Conservation (phyloP, 2,888 invertebrate species). For the Latheticus oryzae region DNA sequence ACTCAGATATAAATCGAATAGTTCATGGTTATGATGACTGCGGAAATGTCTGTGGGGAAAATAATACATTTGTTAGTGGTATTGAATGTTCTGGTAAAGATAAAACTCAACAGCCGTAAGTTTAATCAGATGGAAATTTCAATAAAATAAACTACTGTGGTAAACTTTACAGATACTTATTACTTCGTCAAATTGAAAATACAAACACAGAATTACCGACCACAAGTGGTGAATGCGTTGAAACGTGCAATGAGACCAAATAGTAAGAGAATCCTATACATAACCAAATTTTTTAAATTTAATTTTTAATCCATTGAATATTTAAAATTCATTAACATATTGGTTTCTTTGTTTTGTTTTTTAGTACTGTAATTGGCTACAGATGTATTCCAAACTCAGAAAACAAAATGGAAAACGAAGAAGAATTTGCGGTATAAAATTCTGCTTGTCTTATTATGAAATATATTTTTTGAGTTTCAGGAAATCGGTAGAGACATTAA, state of each 20-base stretch:
- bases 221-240: background rate
- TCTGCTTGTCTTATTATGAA: too few species aligned
- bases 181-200: too few species aligned
- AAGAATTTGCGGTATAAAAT: conserved; percentile 1
- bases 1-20: conserved; percentile 69
- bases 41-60: conserved; percentile 70
- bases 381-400: conserved; percentile 5
- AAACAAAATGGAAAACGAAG: background rate
- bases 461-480: conserved; percentile 8
- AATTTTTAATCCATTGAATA: too few species aligned
- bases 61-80: conserved; percentile 56
- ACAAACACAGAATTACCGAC: background rate
- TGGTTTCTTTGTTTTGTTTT: too few species aligned
- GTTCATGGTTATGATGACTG: conserved; percentile 71
- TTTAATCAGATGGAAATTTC: too few species aligned
- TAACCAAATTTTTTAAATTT: too few species aligned
- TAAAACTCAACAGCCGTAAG: conserved; percentile 58
- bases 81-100: conserved; percentile 64
- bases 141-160: too few species aligned
- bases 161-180: too few species aligned
- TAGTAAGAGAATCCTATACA: background rate
- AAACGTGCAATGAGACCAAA: background rate
- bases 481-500: conserved; percentile 20
- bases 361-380: conserved; percentile 12
- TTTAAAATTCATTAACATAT: too few species aligned